Base-by-base conservation (phyloP, 1,140 invertebrate genomes). In the Ctenoplectra terminalis region DNA sequence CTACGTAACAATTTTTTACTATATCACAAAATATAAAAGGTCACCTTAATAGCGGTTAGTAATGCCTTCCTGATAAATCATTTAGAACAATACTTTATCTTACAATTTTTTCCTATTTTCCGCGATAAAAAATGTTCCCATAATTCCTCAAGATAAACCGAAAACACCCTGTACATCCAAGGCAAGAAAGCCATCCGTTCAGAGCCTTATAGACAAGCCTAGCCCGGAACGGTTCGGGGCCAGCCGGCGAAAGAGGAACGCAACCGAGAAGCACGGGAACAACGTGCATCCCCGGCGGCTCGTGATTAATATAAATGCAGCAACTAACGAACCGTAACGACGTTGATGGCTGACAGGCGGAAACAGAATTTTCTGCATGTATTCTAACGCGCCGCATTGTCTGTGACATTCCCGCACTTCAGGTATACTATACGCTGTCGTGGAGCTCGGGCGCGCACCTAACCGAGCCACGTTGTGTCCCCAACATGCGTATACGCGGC, bases 361-460 rank as follows among this genome's bases (percentile, higher is more conserved):
- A 87, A 87, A 87, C 86, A 84, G 69, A 87, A 87, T 87, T 87
- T 87, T 87, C 82, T 67, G 72, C 76, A 72, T 83, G 72, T 87
- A 87, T 83, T 60, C 85, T 74, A 87, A 87, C 81, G 85, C 56
- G 31, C 40, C 31, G 56, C 80, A 87, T 87, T 87, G 86, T 87
- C 85, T 73, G 76, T 76, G 71, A 78, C 77, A 63, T 66, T 40
- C 58, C 66, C 74, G 67, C 76, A 75, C 72, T 81, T 84, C 86
- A 84, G 85, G 84, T 87, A 83, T 52, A 52, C 48, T 37, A n/a
- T n/a, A n/a, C n/a, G n/a, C n/a, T n/a, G n/a, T n/a, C n/a, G n/a
- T n/a, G n/a, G 63, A n/a, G 8, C 13, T n/a, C 31, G 79, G 66
- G 70, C 81, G 34, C 34, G 34, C 83, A 77, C 74, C 79, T 72